phyloP scores from a whole-genome alignment of 2,888 invertebrate species.

The Quadroppia sp. region DNA sequence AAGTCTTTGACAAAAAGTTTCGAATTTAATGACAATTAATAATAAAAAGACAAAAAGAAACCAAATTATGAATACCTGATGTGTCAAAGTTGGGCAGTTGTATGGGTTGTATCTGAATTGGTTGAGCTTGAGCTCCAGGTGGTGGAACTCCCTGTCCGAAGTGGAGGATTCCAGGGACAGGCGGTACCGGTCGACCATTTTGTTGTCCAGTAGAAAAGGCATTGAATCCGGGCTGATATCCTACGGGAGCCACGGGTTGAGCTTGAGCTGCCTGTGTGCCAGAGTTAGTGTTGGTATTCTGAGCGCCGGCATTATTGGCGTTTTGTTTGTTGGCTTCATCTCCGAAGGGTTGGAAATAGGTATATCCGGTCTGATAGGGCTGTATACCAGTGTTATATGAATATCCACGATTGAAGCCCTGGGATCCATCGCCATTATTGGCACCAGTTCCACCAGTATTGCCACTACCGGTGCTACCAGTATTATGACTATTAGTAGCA shows the following conservation, averaged over 20 bases:
- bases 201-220: not conserved
- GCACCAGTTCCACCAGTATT: not conserved
- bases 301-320: not conserved
- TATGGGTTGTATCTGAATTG: conserved; percentile 6
- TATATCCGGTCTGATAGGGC: conserved; percentile 40
- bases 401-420: conserved; percentile 41
- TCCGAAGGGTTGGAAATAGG: conserved; percentile 41
- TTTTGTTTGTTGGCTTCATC: conserved; percentile 40
- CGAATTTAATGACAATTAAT: not conserved
- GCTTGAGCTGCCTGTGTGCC: not conserved
- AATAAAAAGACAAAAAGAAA: not conserved
- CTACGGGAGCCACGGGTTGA: not conserved
- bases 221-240: conserved; percentile 8
- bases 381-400: conserved; percentile 42
- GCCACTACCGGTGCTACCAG: not conserved
- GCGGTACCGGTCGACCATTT: not conserved
- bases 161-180: not conserved
- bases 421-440: conserved; percentile 5
- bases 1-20: not conserved
- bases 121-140: conserved; percentile 5
- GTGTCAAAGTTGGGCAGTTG: not conserved
- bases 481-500: conserved; percentile 1
- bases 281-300: not conserved
- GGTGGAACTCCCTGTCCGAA: conserved; percentile 8
- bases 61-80: not conserved